Conservation (phyloP, 2,888 invertebrate genomes). For the Ceramica pisi region DNA sequence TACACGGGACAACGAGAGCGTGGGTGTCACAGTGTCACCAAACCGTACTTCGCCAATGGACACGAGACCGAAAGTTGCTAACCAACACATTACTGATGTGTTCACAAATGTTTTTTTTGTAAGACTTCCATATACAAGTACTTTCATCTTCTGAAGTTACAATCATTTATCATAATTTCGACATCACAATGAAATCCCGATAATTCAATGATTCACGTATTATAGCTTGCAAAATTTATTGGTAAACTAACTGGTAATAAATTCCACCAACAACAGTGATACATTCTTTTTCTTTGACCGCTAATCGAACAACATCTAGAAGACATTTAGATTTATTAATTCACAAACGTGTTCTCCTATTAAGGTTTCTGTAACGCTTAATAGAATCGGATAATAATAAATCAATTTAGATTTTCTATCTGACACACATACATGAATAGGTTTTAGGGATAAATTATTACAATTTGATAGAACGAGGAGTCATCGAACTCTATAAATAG, state of each 20-base stretch:
- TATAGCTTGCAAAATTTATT: slow-evolving; percentile 30
- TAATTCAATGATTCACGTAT: slow-evolving; percentile 40
- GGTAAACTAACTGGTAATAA: slow-evolving; percentile 15
- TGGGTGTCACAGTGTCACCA: slow-evolving; percentile 73
- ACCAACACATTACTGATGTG: slow-evolving; percentile 60
- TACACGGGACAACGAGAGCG: slow-evolving; percentile 58
- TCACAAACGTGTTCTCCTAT: slow-evolving; percentile 29
- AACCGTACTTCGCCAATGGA: slow-evolving; percentile 52
- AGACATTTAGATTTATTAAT: slow-evolving; percentile 39
- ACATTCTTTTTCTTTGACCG: slow-evolving; percentile 8
- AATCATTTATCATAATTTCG: slow-evolving; percentile 48
- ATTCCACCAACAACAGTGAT: slow-evolving; percentile 16
- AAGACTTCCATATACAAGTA: slow-evolving; percentile 37
- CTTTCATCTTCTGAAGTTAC: slow-evolving; percentile 21
- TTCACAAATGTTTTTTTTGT: slow-evolving; percentile 45
- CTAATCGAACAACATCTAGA: slow-evolving; percentile 11
- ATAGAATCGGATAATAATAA: slow-evolving; percentile 56
- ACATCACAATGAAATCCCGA: slow-evolving; percentile 39
- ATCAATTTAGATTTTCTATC: slow-evolving; percentile 62
- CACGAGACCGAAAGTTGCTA: slow-evolving; percentile 70
- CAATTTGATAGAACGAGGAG: slow-evolving; percentile 74
- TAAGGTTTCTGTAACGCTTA: slow-evolving; percentile 44
- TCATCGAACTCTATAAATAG: slow-evolving; percentile 83
- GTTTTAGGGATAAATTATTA: slow-evolving; percentile 66
- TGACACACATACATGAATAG: slow-evolving; percentile 59